A percentile compares a stretch with the other conserved stretches of the same genome.
These are phyloP conservation scores for Chiloscyllium plagiosum DNA, from an alignment of 2,113 vertebrate genomes.

Conservation along the genomic window DNA sequence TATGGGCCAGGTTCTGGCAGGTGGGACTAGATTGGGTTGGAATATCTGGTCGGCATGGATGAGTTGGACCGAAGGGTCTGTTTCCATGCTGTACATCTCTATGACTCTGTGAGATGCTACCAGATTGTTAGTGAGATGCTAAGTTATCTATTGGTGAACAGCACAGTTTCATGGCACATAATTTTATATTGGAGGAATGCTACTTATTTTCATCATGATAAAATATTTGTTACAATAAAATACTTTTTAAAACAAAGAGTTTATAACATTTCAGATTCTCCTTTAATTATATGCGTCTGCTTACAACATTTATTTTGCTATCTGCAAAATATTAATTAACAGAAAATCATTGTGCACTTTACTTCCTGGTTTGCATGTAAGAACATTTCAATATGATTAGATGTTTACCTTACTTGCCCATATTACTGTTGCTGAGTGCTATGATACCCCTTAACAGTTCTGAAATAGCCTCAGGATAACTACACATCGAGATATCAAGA, in stretches of 20 bases:
- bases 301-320: background rate
- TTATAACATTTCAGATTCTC: background rate
- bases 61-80: too few species aligned
- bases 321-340: background rate
- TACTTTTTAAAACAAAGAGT: background rate
- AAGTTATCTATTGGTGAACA: background rate
- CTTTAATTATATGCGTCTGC: background rate
- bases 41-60: too few species aligned
- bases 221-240: too few species aligned
- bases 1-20: too few species aligned
- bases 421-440: background rate
- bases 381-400: background rate
- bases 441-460: background rate
- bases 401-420: background rate
- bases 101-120: background rate
- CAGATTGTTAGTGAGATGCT: background rate
- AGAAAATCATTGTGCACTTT: background rate
- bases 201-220: too few species aligned
- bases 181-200: too few species aligned
- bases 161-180: background rate
- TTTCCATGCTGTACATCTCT: too few species aligned
- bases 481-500: too few species aligned
- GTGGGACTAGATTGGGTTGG: too few species aligned
- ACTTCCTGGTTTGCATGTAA: background rate
- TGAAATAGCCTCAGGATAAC: background rate